Evolutionary conservation across 2,113 vertebrate species (phyloP).

Genomic region (Grus americana): DNA sequence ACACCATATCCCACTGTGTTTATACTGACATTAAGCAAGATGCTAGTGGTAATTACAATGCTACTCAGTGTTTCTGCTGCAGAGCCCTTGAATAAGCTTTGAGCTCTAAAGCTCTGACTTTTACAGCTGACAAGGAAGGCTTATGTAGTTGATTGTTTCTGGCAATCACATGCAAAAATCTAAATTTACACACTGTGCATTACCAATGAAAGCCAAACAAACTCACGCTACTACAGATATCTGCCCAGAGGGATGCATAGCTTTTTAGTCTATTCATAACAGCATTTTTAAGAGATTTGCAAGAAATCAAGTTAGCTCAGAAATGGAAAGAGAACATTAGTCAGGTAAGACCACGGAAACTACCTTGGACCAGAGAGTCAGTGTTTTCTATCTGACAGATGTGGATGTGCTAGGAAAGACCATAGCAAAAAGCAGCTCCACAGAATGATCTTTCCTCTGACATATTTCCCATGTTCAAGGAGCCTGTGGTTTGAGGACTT

Average conservation of each 20-base stretch:
- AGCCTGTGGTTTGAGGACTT: background rate
- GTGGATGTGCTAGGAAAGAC: background rate
- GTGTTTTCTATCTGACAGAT: background rate
- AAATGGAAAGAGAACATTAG: background rate
- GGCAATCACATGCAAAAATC: background rate
- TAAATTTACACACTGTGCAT: background rate
- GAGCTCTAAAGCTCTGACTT: background rate
- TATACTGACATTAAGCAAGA: background rate
- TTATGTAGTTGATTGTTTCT: background rate
- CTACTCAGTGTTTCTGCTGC: background rate
- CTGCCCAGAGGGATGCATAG: background rate
- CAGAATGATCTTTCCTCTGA: background rate
- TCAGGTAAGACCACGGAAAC: background rate
- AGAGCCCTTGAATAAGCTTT: background rate
- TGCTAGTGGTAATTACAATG: background rate
- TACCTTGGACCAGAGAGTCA: background rate
- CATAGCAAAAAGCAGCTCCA: background rate
- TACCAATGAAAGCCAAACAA: background rate
- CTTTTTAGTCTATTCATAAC: background rate
- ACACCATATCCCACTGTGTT: background rate
- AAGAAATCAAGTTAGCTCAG: background rate
- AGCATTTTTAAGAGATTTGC: background rate
- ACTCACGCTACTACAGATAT: background rate
- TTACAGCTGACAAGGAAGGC: background rate
- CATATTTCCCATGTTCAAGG: background rate